Conservation (phyloP, 2,797 vertebrate genomes). For the Rhabdomys pumilio region DNA sequence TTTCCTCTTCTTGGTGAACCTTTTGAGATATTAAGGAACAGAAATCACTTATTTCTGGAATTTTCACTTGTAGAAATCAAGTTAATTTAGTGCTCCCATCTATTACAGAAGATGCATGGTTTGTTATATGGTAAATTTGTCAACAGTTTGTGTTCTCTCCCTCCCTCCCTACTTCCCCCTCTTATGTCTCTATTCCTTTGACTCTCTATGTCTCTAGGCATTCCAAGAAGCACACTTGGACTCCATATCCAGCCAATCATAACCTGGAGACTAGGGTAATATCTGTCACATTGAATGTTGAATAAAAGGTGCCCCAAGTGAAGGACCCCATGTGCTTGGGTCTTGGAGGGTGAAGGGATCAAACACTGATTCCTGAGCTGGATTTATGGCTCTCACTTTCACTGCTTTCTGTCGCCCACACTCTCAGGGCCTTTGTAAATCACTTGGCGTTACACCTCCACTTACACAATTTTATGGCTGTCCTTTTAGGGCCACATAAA, state of each 20-base stretch:
- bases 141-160: neutral
- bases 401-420: constrained; percentile 19
- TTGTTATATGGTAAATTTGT: neutral
- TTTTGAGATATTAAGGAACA: constrained; percentile 53
- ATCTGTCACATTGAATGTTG: constrained; percentile 43
- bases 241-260: neutral
- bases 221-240: neutral
- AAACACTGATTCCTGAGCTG: constrained; percentile 20
- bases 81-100: constrained; percentile 11
- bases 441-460: constrained; percentile 78
- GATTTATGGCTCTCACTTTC: constrained; percentile 78
- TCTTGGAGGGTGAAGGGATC: constrained; percentile 36
- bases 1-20: constrained; percentile 3
- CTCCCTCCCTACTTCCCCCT: neutral
- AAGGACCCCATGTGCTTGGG: neutral
- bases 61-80: constrained; percentile 28
- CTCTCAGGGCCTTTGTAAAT: constrained; percentile 81
- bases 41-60: neutral
- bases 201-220: neutral
- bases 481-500: constrained; percentile 79
- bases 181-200: neutral
- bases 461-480: constrained; percentile 83
- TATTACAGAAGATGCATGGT: neutral
- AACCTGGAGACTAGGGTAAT: neutral
- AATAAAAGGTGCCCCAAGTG: neutral